Base-by-base conservation (phyloP, 2,888 invertebrate species). In the Sylvicola cinctus region DNA sequence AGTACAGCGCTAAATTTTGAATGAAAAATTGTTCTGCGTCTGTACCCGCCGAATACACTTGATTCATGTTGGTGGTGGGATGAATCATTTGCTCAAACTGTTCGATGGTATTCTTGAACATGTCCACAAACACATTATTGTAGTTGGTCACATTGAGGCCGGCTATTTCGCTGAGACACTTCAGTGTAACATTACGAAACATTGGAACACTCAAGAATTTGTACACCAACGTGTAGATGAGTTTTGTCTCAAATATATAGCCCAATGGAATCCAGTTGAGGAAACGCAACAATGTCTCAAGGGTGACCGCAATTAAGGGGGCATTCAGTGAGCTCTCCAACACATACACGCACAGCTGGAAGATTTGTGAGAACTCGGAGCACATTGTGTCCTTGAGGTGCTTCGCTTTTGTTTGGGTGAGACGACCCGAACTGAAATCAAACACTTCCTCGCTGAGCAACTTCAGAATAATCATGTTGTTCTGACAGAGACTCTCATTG, bases 261-360 rank as follows among this genome's bases (percentile, higher is more conserved):
- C 98, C 98, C 40, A 98, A 67, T n/a, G 98, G 98, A 50, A 99
- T 96, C 98, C 98, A 98, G 55, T 95, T 96, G 29, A 99, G 68
- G 65, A 99, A 98, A 54, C 91, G 71, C 44, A 98, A 64, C 36
- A 98, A 65, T 3, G 98, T 99, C 54, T 96, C 91, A 42, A 98
- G 66, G 1, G 96, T 99, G 3, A 91, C 81, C 48, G 85, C 87
- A 36, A 99, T 93, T 39, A 98, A 66, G 29, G 87, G 81, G 32
- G 93, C 90, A 66, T 95, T 96, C 62, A 91, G 87, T 11, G 96
- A 96, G 60, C 87, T 91, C 52, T 96, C 93, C 65, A 98, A 70
- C 8, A 98, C 96, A 68, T 84, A 95, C 53, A 91, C 87, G 62
- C 98, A 99, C 14, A 99, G 71, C 49, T 88, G 84, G 59, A 96